Percentiles rank a stretch among this genome's conserved stretches.
phyloP scores from a whole-genome alignment of 1,140 invertebrate species.

The Megalopta genalis region DNA sequence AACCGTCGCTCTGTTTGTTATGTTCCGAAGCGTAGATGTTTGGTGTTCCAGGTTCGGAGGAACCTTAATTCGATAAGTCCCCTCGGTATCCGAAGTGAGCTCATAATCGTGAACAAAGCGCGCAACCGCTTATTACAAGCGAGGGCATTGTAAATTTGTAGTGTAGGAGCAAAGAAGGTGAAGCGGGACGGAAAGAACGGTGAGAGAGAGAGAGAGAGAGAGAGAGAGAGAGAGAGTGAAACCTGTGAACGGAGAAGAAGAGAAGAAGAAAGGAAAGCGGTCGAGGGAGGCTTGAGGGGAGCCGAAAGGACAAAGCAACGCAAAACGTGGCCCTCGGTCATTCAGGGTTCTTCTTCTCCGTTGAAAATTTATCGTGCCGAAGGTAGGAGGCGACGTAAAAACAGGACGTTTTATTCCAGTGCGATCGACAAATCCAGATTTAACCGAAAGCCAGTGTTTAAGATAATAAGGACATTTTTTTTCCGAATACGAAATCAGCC shows the following conservation, averaged over 20 bases:
- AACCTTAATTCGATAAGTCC: slow-evolving; percentile 65
- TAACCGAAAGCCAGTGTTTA: slow-evolving; percentile 53
- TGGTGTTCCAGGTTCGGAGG: slow-evolving; percentile 24
- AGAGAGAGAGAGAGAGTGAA: slow-evolving; percentile 23
- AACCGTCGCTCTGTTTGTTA: background rate
- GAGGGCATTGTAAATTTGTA: slow-evolving; percentile 68
- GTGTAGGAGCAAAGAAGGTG: slow-evolving; percentile 39
- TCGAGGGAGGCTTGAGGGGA: slow-evolving; percentile 46
- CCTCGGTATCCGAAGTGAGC: slow-evolving; percentile 64
- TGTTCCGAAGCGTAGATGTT: slow-evolving; percentile 7
- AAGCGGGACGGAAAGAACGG: too few relatives aligned
- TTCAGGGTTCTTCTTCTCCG: slow-evolving; percentile 49
- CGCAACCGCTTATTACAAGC: slow-evolving; percentile 70
- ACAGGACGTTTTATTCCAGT: slow-evolving; percentile 2
- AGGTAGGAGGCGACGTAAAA: background rate
- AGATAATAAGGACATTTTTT: slow-evolving; percentile 53
- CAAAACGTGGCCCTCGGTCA: slow-evolving; percentile 60
- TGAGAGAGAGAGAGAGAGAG: too few relatives aligned
- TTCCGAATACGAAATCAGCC: slow-evolving; percentile 42
- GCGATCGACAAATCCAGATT: slow-evolving; percentile 52
- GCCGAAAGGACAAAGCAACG: slow-evolving; percentile 66
- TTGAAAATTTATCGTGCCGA: slow-evolving; percentile 51
- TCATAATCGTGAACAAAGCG: slow-evolving; percentile 66
- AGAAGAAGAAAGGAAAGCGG: slow-evolving; percentile 40
- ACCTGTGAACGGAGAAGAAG: too few relatives aligned